Evolutionary conservation across 2,113 vertebrate species (phyloP).

Genomic region (Cranoglanis bouderius): DNA sequence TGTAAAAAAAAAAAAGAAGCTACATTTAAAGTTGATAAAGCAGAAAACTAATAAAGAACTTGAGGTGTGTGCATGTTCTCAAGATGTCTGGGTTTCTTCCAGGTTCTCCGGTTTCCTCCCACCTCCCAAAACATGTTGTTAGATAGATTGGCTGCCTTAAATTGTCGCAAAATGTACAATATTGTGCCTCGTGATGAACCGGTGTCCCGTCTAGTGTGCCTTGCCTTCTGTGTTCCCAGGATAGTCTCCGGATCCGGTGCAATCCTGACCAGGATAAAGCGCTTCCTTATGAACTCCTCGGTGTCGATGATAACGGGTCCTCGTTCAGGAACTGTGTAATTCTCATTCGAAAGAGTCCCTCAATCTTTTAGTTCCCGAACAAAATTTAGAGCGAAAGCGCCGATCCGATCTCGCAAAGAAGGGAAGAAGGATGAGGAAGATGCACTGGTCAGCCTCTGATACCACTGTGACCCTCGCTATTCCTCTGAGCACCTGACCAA

Average conservation of each 20-base stretch:
- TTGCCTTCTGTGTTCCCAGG: neutral
- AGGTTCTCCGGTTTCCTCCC: neutral
- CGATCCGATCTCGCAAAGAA: neutral
- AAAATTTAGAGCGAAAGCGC: neutral
- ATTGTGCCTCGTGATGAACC: neutral
- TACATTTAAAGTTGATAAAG: neutral
- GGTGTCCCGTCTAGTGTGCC: neutral
- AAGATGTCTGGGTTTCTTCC: neutral
- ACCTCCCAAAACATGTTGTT: neutral
- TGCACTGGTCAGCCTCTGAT: neutral
- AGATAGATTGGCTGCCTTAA: neutral
- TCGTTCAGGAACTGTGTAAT: neutral
- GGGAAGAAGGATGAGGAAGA: neutral
- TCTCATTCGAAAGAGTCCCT: neutral
- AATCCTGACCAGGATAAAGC: neutral
- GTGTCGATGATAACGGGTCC: neutral
- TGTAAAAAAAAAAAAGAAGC: too few relatives aligned
- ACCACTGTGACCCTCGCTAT: neutral
- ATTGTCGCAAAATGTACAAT: neutral
- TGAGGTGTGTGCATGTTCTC: neutral
- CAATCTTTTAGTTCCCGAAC: neutral
- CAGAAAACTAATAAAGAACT: neutral
- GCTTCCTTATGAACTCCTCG: neutral
- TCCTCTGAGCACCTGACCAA: slow-evolving; percentile 42
- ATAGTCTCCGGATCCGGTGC: neutral